phyloP scores from a whole-genome alignment of 2,797 vertebrate species.

The Poecilia wingei region DNA sequence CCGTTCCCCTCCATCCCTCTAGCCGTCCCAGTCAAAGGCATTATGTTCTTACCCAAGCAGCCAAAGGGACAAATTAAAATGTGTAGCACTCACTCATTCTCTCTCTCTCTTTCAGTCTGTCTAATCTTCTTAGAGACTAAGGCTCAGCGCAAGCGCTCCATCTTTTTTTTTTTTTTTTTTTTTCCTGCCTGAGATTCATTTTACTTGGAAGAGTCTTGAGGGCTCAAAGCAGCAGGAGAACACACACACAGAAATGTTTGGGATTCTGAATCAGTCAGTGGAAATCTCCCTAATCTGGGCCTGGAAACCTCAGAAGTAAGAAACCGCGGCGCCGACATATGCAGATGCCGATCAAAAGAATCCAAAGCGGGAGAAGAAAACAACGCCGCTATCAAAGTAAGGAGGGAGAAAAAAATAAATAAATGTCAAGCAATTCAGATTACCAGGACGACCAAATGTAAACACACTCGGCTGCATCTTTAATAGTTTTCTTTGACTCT shows the following conservation, averaged over 20 bases:
- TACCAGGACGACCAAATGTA: constrained; percentile 77
- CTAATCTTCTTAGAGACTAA: constrained; percentile 89
- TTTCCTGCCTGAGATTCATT: constrained; percentile 54
- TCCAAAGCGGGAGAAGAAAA: constrained; percentile 59
- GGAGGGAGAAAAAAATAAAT: constrained; percentile 56
- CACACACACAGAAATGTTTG: constrained; percentile 66
- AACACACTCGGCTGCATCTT: constrained; percentile 10
- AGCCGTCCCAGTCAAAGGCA: constrained; percentile 69
- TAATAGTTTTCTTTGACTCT: constrained; percentile 26
- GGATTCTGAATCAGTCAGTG: constrained; percentile 76
- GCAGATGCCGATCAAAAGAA: constrained; percentile 71
- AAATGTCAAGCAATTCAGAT: constrained; percentile 90
- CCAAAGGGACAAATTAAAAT: constrained; percentile 85
- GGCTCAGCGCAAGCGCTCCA: constrained; percentile 82
- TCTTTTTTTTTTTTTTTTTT: constrained; percentile 49
- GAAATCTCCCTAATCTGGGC: constrained; percentile 83
- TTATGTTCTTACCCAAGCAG: constrained; percentile 84
- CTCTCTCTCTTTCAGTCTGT: constrained; percentile 70
- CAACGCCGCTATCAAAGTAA: constrained; percentile 64
- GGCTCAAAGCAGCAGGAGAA: constrained; percentile 49
- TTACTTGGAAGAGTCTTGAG: constrained; percentile 84
- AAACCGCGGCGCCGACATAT: constrained; percentile 44
- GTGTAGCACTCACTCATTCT: constrained; percentile 67
- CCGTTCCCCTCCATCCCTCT: constrained; percentile 51
- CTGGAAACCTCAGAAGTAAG: constrained; percentile 65